phyloP scores from a whole-genome alignment of 2,797 vertebrate species.

The Cossypha polioptera region DNA sequence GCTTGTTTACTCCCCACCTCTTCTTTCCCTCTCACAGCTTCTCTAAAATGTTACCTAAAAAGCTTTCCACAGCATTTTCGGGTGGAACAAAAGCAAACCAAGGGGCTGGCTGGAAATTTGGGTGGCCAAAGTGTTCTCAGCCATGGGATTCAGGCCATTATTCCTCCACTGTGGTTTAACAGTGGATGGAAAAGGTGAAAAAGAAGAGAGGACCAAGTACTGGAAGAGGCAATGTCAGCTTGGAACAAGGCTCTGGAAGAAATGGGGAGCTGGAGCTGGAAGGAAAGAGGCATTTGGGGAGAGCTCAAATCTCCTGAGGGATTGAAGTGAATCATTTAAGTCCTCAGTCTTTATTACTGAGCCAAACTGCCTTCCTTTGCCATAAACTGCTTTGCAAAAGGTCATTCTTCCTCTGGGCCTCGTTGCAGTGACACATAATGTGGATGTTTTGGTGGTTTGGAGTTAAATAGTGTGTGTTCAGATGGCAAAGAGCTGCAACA shows the following conservation, averaged over 20 bases:
- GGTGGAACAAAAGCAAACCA: neutral
- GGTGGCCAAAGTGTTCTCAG: fast-evolving
- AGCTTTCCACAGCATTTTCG: neutral
- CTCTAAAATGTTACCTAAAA: fast-evolving
- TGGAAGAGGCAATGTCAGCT: neutral
- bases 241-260: neutral
- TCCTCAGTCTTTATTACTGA: neutral
- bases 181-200: neutral
- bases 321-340: neutral
- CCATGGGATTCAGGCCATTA: fast-evolving
- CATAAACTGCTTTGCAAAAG: neutral
- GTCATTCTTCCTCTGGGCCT: neutral
- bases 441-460: neutral
- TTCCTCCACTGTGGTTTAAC: neutral
- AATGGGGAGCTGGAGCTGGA: neutral
- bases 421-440: neutral
- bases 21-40: neutral
- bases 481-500: neutral
- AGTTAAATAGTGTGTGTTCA: neutral
- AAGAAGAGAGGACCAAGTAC: neutral
- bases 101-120: neutral
- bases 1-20: neutral
- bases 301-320: neutral
- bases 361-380: neutral
- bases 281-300: neutral